These are phyloP conservation scores for Limnothrissa miodon DNA, from an alignment of 2,113 vertebrate genomes.

Conservation along the genomic window DNA sequence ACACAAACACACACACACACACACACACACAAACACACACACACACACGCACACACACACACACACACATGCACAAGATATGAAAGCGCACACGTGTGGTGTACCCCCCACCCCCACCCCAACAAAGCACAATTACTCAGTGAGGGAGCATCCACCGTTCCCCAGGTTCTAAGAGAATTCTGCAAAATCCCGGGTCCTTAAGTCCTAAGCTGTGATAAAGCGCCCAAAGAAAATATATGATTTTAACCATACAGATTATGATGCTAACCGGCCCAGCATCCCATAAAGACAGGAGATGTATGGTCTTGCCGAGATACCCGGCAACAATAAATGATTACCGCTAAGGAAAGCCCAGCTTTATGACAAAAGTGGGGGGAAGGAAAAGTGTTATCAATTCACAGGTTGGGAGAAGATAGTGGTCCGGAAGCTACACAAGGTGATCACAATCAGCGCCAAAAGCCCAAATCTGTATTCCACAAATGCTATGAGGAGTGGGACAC, in stretches of 20 bases:
- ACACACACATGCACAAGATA: neutral
- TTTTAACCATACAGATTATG: slow-evolving; percentile 70
- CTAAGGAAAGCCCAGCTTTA: slow-evolving; percentile 90
- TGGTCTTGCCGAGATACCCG: slow-evolving; percentile 75
- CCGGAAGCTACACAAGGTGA: slow-evolving; percentile 67
- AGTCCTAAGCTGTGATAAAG: slow-evolving; percentile 62
- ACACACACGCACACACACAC: no score
- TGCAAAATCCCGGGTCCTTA: neutral
- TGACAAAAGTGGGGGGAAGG: slow-evolving; percentile 84
- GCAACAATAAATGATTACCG: slow-evolving; percentile 88
- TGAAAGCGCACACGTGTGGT: neutral
- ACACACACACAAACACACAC: neutral
- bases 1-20: neutral
- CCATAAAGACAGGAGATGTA: slow-evolving; percentile 92
- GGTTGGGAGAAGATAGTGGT: slow-evolving; percentile 88
- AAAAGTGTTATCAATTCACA: slow-evolving; percentile 88
- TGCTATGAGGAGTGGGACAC: slow-evolving; percentile 52
- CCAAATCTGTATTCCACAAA: slow-evolving; percentile 68
- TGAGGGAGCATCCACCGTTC: neutral
- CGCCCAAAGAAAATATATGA: slow-evolving; percentile 60
- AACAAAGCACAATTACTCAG: slow-evolving; percentile 9
- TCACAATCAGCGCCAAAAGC: slow-evolving; percentile 66
- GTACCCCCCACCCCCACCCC: neutral
- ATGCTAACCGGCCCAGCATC: slow-evolving; percentile 85
- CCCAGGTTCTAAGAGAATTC: neutral